Base-by-base conservation (phyloP, 2,797 vertebrate species). In the Buphagus erythrorhynchus region DNA sequence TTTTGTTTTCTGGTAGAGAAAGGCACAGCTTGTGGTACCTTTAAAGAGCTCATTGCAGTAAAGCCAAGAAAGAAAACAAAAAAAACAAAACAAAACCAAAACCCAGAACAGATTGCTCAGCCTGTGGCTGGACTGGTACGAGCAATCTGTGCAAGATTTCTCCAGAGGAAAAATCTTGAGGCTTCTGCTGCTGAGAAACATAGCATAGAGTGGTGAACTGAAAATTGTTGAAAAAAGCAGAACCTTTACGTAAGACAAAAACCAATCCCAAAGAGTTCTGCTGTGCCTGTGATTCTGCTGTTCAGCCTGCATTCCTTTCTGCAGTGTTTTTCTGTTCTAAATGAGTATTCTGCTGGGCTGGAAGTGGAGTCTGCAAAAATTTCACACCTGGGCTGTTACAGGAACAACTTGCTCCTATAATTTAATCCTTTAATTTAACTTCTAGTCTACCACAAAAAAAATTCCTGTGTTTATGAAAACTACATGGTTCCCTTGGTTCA, bases 81-180 rank as follows among this genome's bases (percentile, higher is more conserved):
- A n/a, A n/a, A 48, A 62, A 40, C 11, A 66, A 73, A 54, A 21
- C 13, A 57, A 86, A 62, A 61, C 35, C 75, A 77, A 94, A 92
- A 21, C 5, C 19, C 43, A 68, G 78, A 95, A 94, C 86, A 95
- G 92, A 97, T 92, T 96, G 93, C 90, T 87, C 92, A 94, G 85
- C 90, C 95, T 89, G 83, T 95, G 87, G 81, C 94, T 93, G 93
- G 83, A 72, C 95, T 89, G 89, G 89, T 94, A 79, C 26, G 5
- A 93, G 86, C 91, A 95, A 92, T 96, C 94, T 93, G 93, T 94
- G 94, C 66, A 46, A 88, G 78, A 92, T 95, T 96, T 95, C 87
- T 94, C 94, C 59, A 91, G 92, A 93, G 90, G 83, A 86, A 90
- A 86, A 84, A 72, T 89, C 88, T 75, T 78, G 77, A 88, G 69